Evolutionary conservation across 2,797 vertebrate genomes (phyloP).

Genomic region (Onychomys arenicola): DNA sequence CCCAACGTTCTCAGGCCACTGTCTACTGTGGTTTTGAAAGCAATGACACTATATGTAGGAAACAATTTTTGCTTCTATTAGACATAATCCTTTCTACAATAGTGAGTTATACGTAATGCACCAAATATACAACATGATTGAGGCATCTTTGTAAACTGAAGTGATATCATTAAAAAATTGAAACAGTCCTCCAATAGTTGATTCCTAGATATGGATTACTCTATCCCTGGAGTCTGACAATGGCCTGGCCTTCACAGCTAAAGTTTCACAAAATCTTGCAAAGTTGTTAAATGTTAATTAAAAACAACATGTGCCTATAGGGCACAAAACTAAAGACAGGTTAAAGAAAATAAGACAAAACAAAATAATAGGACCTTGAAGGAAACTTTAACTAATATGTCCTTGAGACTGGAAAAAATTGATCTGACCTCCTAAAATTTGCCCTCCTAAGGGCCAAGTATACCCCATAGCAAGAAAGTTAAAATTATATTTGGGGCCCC

Average conservation of each 20-base stretch:
- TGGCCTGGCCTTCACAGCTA: neutral
- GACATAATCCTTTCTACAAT: conserved; percentile 63
- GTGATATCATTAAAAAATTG: neutral
- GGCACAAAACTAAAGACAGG: neutral
- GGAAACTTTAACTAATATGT: neutral
- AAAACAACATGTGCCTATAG: neutral
- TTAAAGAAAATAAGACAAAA: neutral
- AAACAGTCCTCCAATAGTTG: neutral
- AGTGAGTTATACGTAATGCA: conserved; percentile 64
- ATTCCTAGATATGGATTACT: neutral
- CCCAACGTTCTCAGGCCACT: conserved; percentile 61
- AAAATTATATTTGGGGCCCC: neutral
- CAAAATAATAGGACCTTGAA: neutral
- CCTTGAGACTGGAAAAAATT: neutral
- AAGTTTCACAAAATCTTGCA: neutral
- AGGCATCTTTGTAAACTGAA: conserved; percentile 69
- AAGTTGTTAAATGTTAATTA: neutral
- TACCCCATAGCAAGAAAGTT: neutral
- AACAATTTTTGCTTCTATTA: conserved; percentile 53
- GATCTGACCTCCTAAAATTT: neutral
- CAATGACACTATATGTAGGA: neutral
- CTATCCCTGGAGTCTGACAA: accelerated
- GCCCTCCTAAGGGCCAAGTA: neutral
- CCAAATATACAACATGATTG: conserved; percentile 65
- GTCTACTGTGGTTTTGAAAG: conserved; percentile 52